Conservation (phyloP, 2,888 invertebrate genomes). For the Calliphora vomitoria region DNA sequence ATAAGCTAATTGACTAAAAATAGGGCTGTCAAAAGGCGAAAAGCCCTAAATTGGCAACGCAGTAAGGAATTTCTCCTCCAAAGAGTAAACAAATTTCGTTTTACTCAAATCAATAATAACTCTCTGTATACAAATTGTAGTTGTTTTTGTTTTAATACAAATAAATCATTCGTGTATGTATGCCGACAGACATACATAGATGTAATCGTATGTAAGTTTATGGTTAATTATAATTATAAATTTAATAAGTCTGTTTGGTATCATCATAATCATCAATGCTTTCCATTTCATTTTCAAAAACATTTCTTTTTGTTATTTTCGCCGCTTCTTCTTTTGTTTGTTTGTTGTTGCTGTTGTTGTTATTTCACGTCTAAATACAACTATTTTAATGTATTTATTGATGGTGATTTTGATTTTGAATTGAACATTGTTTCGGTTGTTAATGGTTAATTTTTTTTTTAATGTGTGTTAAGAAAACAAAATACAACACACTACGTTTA, state of each 20-base stretch:
- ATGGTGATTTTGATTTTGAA: constrained; percentile 4
- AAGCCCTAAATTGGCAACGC: too few species aligned
- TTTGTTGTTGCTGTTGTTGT: neutral
- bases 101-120: too few species aligned
- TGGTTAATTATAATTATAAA: constrained; percentile 28
- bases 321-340: neutral
- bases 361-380: neutral
- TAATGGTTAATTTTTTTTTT: constrained; percentile 7
- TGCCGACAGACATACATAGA: neutral
- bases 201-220: neutral
- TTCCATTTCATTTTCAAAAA: constrained; percentile 43
- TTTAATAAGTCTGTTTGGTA: constrained; percentile 7
- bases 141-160: too few species aligned
- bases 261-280: constrained; percentile 23
- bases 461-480: constrained; percentile 43
- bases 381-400: constrained; percentile 42
- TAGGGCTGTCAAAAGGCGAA: too few species aligned
- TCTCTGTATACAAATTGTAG: too few species aligned
- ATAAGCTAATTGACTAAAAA: too few species aligned
- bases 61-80: too few species aligned
- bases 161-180: neutral
- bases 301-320: neutral
- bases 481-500: constrained; percentile 43
- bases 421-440: neutral
- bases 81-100: too few species aligned